phyloP scores from a whole-genome alignment of 2,888 invertebrate genomes.

The Epicampocera succincta region DNA sequence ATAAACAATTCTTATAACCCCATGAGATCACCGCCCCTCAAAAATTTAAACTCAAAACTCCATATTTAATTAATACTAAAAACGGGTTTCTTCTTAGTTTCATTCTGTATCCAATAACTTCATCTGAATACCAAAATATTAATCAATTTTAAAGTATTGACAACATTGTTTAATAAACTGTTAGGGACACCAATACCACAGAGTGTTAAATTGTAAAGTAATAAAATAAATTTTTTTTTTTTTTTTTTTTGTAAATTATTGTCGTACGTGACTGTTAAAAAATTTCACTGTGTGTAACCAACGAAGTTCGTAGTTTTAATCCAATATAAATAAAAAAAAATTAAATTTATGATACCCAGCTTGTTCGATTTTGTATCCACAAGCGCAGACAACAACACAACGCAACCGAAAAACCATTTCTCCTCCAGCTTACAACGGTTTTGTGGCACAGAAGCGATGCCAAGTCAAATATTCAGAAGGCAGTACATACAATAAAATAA shows the following conservation, averaged over 20 bases:
- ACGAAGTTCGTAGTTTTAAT: slow-evolving; percentile 26
- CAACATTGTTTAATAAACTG: slow-evolving; percentile 11
- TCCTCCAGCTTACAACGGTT: not conserved
- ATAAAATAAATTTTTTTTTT: slow-evolving; percentile 33
- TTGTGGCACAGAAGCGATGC: not conserved
- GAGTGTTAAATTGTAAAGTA: slow-evolving; percentile 34
- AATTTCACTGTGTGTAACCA: slow-evolving; percentile 11
- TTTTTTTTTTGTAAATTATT: slow-evolving; percentile 34
- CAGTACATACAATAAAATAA: not conserved
- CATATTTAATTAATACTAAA: too few relatives aligned
- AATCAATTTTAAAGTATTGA: slow-evolving; percentile 2
- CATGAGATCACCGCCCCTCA: too few relatives aligned
- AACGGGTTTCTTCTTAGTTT: too few relatives aligned
- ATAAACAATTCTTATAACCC: too few relatives aligned
- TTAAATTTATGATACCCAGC: slow-evolving; percentile 43
- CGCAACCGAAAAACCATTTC: slow-evolving; percentile 5
- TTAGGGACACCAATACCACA: not conserved
- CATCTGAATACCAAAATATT: not conserved
- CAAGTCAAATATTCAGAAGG: slow-evolving; percentile 6
- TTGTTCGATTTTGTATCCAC: slow-evolving; percentile 18
- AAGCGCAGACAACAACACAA: not conserved
- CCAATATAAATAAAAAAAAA: slow-evolving; percentile 34
- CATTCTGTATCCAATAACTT: not conserved
- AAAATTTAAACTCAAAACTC: too few relatives aligned
- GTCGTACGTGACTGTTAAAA: slow-evolving; percentile 35